Evolutionary conservation across 2,797 vertebrate genomes (phyloP), one percentile per base, ranked within the genome.

Genomic region (Cygnus olor): DNA sequence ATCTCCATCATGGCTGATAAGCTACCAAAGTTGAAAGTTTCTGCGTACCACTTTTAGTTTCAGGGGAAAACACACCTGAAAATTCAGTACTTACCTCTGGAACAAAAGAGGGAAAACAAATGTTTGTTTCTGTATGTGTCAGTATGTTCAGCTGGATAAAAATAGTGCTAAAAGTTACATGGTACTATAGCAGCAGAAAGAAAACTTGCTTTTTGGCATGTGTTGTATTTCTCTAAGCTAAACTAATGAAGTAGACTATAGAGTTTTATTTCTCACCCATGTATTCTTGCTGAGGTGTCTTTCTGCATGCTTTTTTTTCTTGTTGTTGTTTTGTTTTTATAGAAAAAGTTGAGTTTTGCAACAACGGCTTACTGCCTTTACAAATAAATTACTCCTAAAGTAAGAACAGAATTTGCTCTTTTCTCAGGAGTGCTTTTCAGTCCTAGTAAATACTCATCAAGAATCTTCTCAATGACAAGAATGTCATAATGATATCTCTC

Each of bases 321-420:
- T 24, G 49, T 49, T 51, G 49, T 51, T 51, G 49, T 51, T 51
- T 51, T 51, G 49, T 60, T 88, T 92, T 90, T 49, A 80, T 47
- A n/a, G 38, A 18, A 42, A 94, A 79, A n/a, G 24, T 34, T 73
- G 54, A 88, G 58, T 78, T 95, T 94, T 88, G 28, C 36, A 93
- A 57, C 64, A 93, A 70, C 60, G 92, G 86, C 69, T 88, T 51
- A 42, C 92, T 94, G 44, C 74, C 77, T 95, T 97, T 93, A 90
- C 83, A 96, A 95, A 86, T 90, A 96, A 90, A 93, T 94, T 92
- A 78, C 49, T 94, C 40, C 89, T 84, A 90, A 95, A 79, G 70
- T 91, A 84, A 82, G 88, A 96, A 63, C 28, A 83, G 63, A 93
- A 83, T 68, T 87, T 88, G 34, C 96, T 93, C 32, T 94, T 93